Conservation (phyloP, 1,140 invertebrate genomes). For the Ceratoteleas bidentatus region DNA sequence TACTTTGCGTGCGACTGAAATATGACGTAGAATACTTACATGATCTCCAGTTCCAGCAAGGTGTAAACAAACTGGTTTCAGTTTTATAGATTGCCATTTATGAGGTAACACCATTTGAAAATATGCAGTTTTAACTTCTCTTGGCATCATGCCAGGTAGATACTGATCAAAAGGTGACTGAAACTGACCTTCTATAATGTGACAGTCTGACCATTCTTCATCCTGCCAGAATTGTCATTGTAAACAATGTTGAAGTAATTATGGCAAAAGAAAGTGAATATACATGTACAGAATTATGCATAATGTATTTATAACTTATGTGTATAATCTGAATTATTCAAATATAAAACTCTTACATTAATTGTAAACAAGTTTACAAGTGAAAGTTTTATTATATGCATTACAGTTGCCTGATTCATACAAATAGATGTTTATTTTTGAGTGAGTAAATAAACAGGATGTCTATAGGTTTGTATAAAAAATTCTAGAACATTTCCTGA, state of each 20-base stretch:
- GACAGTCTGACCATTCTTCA: slow-evolving; percentile 87
- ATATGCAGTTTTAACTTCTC: slow-evolving; percentile 89
- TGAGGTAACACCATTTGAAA: slow-evolving; percentile 93
- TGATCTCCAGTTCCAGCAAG: slow-evolving; percentile 2
- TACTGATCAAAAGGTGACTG: slow-evolving; percentile 91
- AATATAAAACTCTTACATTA: too few species aligned
- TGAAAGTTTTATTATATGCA: too few species aligned
- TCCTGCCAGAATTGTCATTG: slow-evolving; percentile 69
- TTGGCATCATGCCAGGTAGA: slow-evolving; percentile 93
- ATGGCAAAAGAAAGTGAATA: not conserved
- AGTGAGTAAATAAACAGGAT: not conserved
- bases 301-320: too few species aligned
- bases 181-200: slow-evolving; percentile 93
- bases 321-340: too few species aligned
- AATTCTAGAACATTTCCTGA: too few species aligned
- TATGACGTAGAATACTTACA: slow-evolving; percentile 15
- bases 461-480: too few species aligned
- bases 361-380: too few species aligned
- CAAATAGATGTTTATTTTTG: too few species aligned
- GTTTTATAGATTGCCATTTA: slow-evolving; percentile 86
- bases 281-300: too few species aligned
- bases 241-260: not conserved
- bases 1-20: not conserved
- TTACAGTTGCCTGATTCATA: too few species aligned
- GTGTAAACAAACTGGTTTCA: slow-evolving; percentile 86